Evolutionary conservation across 2,888 invertebrate genomes (phyloP), one percentile per base, ranked within the genome.

Genomic region (Chirona hameri): DNA sequence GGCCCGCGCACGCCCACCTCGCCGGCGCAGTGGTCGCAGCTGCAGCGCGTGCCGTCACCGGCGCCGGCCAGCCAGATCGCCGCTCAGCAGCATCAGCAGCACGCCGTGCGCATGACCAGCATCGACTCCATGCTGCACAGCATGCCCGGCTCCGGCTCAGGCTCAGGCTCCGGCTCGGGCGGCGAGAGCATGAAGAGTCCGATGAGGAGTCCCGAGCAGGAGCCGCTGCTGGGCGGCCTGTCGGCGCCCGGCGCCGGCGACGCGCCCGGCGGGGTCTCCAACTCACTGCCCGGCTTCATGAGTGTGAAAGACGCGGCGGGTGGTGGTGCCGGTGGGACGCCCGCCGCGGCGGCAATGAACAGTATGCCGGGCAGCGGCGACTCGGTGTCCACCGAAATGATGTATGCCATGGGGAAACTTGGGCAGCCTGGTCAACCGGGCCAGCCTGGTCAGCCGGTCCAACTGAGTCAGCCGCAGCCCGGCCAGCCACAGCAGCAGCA

Each of bases 31-130:
- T 76, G 76, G 76, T 76, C 76, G 10, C 76, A 76, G 76, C 76
- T 76, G 76, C 76, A 76, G 76, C 76, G 76, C 24, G 76, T 76
- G 39, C 76, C 76, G 76, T 76, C 76, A 46, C 76, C 76, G 76
- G 76, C 76, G 39, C 76, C 76, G 76, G 76, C 76, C 76, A 76
- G 76, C 76, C 76, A 76, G 76, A 46, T 76, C 39, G 76, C 76
- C 24, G 76, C 76, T 9, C 76, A 76, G 46, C 76, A 76, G 76
- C 76, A 76, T 24, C 76, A 76, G 46, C 76, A 76, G 76, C 76
- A 76, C 76, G 76, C 76, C 39, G 76, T 76, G 76, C 76, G 76
- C 24, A 76, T 76, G 76, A 76, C 76, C 46, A 76, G 76, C 46
- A 76, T 76, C 46, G 76, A 76, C 76, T 46, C 39, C 24, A 76